phyloP scores from a whole-genome alignment of 2,888 invertebrate genomes.

The Ctenicera cuprea region DNA sequence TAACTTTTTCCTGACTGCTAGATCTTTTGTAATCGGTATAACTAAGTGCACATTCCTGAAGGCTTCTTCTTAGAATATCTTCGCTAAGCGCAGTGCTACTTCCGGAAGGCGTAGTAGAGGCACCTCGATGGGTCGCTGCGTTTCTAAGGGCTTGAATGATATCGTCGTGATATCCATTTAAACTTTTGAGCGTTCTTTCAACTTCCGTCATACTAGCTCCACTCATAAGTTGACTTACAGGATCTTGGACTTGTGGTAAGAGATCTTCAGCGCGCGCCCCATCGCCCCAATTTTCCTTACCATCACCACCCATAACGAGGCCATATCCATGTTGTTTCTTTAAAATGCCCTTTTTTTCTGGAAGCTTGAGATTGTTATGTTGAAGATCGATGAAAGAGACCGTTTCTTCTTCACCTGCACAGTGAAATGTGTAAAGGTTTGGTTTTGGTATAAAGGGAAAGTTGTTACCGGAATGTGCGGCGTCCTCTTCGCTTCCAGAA shows the following conservation, averaged over 20 bases:
- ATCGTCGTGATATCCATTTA: constrained; percentile 95
- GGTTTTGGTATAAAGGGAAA: background rate
- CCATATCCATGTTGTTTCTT: constrained; percentile 88
- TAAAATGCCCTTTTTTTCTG: constrained; percentile 94
- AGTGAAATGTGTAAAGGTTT: background rate
- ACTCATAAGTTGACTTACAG: constrained; percentile 76
- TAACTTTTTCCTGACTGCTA: constrained; percentile 82
- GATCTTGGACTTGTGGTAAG: constrained; percentile 75
- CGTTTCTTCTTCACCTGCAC: constrained; percentile 82
- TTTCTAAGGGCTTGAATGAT: constrained; percentile 92
- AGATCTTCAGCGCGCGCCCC: constrained; percentile 77
- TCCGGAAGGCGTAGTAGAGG: constrained; percentile 76
- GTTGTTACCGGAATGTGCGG: constrained; percentile 82
- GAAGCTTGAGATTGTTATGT: constrained; percentile 85
- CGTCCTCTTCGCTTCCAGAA: constrained; percentile 84
- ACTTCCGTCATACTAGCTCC: constrained; percentile 82
- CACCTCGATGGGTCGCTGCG: constrained; percentile 81
- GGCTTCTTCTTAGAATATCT: constrained; percentile 81
- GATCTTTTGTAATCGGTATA: constrained; percentile 80
- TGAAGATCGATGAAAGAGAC: constrained; percentile 89
- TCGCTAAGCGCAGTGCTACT: constrained; percentile 81
- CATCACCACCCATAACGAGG: constrained; percentile 81
- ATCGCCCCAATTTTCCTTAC: constrained; percentile 85
- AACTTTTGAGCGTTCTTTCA: constrained; percentile 90
- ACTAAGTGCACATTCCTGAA: constrained; percentile 78